phyloP scores from a whole-genome alignment of 2,113 vertebrate genomes.

The Bufo bufo region DNA sequence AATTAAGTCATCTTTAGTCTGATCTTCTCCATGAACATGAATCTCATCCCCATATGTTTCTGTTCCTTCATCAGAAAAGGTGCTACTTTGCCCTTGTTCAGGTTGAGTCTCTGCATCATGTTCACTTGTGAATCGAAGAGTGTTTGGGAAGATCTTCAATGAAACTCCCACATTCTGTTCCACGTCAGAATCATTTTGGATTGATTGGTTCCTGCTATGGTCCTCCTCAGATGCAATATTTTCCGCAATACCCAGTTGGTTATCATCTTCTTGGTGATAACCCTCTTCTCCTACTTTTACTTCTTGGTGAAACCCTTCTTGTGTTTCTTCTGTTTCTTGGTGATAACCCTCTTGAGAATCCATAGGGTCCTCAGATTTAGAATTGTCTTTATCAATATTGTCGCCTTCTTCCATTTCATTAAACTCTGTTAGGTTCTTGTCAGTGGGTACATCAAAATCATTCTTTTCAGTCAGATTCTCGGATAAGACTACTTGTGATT shows the following conservation, averaged over 20 bases:
- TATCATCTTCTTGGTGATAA: neutral
- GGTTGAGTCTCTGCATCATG: neutral
- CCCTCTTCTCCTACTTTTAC: neutral
- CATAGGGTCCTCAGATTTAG: conserved; percentile 29
- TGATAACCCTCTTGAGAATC: neutral
- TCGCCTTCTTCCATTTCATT: neutral
- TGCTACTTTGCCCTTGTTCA: neutral
- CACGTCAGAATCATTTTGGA: neutral
- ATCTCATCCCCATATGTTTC: neutral
- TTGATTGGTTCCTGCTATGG: neutral
- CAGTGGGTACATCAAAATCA: neutral
- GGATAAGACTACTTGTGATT: too few species aligned
- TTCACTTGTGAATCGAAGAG: conserved; percentile 26
- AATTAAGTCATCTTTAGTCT: neutral
- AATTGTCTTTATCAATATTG: neutral
- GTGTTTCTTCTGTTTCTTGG: neutral
- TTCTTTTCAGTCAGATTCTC: neutral
- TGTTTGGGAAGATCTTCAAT: conserved; percentile 19
- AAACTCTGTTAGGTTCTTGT: neutral
- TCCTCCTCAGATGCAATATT: neutral
- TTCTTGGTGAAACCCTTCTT: neutral
- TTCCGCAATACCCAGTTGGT: neutral
- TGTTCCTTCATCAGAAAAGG: neutral
- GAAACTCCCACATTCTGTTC: neutral
- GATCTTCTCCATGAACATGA: neutral